These are phyloP conservation scores for Lepidochrysops patricia DNA, from an alignment of 2,888 invertebrate genomes.

Conservation along the genomic window DNA sequence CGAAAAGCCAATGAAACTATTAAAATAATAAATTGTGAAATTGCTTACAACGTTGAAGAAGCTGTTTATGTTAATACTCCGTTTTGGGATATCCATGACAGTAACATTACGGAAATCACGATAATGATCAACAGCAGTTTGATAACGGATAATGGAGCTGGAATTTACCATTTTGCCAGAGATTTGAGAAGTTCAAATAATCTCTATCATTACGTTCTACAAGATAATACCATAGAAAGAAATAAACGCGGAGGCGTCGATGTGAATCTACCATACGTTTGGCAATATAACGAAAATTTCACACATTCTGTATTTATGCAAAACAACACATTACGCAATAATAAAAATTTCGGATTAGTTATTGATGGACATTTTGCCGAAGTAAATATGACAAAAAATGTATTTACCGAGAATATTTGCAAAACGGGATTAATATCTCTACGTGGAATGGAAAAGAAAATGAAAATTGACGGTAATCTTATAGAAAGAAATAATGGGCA, in stretches of 20 bases:
- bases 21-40: conserved; percentile 84
- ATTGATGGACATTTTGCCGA: conserved; percentile 96
- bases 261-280: conserved; percentile 92
- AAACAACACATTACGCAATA: conserved; percentile 91
- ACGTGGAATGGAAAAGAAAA: conserved; percentile 96
- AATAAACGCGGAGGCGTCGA: conserved; percentile 92
- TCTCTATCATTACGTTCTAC: conserved; percentile 94
- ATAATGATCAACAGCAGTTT: conserved; percentile 90
- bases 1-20: conserved; percentile 92
- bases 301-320: conserved; percentile 92
- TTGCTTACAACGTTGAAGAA: conserved; percentile 86
- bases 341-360: conserved; percentile 86
- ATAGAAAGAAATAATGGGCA: conserved; percentile 87
- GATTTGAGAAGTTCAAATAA: conserved; percentile 97
- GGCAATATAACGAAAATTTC: conserved; percentile 95
- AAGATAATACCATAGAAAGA: conserved; percentile 88
- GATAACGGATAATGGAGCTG: conserved; percentile 90
- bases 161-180: conserved; percentile 91
- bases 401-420: conserved; percentile 90
- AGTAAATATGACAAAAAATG: conserved; percentile 89
- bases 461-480: conserved; percentile 86
- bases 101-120: conserved; percentile 92
- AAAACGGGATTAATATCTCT: conserved; percentile 85
- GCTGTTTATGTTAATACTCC: conserved; percentile 89
- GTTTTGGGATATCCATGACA: conserved; percentile 87